These are phyloP conservation scores for Achatina immaculata DNA, from an alignment of 1,140 invertebrate genomes.

Conservation along the genomic window DNA sequence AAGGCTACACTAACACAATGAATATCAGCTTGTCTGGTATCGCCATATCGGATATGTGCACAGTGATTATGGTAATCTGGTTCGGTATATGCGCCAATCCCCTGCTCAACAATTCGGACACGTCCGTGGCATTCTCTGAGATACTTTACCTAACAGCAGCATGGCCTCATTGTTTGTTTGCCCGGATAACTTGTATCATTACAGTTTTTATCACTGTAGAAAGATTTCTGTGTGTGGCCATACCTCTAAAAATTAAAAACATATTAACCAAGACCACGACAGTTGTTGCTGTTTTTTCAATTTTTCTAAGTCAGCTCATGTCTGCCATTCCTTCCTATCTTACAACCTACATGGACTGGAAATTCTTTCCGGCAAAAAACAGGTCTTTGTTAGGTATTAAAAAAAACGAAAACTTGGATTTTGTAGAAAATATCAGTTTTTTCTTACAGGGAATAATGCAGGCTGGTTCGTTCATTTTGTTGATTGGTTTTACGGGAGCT, in stretches of 20 bases:
- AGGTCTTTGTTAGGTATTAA: background rate
- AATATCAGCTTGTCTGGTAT: background rate
- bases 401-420: background rate
- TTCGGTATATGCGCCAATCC: constrained; percentile 2
- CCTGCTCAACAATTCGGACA: background rate
- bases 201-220: constrained; percentile 21
- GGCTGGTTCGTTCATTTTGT: background rate
- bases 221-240: too few species aligned
- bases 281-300: too few species aligned
- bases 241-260: too few species aligned
- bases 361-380: background rate
- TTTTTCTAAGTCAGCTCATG: background rate
- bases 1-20: too few species aligned
- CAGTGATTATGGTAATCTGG: background rate
- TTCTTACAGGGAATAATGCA: background rate
- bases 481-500: background rate
- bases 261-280: too few species aligned
- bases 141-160: background rate
- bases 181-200: background rate
- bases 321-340: background rate
- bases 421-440: background rate
- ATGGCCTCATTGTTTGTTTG: background rate
- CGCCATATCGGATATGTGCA: background rate
- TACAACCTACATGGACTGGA: background rate
- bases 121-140: background rate